Percentiles rank a stretch among this genome's conserved stretches.
These are phyloP conservation scores for Labroides dimidiatus DNA, from an alignment of 2,797 vertebrate species.

Conservation along the genomic window DNA sequence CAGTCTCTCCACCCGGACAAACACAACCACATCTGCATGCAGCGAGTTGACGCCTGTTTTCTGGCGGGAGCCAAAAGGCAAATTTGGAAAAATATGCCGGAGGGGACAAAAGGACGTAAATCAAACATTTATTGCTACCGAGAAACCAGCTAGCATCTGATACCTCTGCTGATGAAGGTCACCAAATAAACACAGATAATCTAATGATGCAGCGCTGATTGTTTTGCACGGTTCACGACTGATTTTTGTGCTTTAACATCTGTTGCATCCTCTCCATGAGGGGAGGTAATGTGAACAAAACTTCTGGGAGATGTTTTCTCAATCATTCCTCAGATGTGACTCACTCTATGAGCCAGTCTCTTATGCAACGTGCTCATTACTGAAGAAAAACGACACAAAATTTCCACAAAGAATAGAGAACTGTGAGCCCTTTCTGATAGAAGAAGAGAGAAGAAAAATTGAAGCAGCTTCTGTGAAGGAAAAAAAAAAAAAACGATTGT, in stretches of 20 bases:
- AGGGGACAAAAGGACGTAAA: background rate
- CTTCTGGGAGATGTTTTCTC: slow-evolving; percentile 7
- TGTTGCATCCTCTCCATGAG: background rate
- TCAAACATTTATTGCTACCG: background rate
- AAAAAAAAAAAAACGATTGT: background rate
- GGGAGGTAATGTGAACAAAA: background rate
- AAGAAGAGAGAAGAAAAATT: background rate
- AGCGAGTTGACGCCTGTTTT: background rate
- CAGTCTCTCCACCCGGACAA: background rate
- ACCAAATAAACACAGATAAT: background rate
- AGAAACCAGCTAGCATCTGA: background rate
- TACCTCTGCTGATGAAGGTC: background rate
- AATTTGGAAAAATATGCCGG: background rate
- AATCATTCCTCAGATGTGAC: slow-evolving; percentile 23
- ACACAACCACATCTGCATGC: slow-evolving; percentile 8
- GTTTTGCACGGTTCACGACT: background rate
- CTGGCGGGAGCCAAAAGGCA: slow-evolving; percentile 5
- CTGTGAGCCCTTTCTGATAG: slow-evolving; percentile 1
- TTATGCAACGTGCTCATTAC: background rate
- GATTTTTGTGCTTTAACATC: background rate
- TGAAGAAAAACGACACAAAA: background rate
- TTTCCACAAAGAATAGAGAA: background rate
- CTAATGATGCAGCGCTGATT: background rate
- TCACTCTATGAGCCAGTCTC: slow-evolving; percentile 21
- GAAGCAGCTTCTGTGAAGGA: background rate